phyloP scores from a whole-genome alignment of 1,140 invertebrate species.

The Temnothorax longispinosus region DNA sequence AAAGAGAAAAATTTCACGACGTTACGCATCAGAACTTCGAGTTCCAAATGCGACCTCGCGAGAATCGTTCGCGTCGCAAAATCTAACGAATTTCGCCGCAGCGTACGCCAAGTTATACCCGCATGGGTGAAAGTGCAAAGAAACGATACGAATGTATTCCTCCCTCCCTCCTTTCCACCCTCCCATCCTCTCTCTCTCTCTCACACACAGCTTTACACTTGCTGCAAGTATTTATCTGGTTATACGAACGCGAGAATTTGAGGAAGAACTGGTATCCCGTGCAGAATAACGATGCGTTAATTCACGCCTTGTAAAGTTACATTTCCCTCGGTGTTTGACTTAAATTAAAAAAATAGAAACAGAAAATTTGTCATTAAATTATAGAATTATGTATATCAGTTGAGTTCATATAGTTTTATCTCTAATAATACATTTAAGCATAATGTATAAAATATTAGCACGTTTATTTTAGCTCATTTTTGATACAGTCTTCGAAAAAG shows the following conservation, averaged over 20 bases:
- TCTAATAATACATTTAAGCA: not conserved
- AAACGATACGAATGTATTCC: slow-evolving; percentile 27
- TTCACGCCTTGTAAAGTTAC: slow-evolving; percentile 18
- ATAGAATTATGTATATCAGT: not conserved
- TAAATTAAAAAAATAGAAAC: slow-evolving; percentile 8
- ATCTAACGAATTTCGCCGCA: slow-evolving; percentile 45
- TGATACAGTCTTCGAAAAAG: not conserved
- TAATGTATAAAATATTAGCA: not conserved
- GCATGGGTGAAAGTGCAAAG: slow-evolving; percentile 34
- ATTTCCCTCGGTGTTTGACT: not conserved
- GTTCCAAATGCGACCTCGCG: slow-evolving; percentile 34
- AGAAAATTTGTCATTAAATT: not conserved
- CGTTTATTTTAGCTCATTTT: not conserved
- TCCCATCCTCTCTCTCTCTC: no score
- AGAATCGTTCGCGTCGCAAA: slow-evolving; percentile 38
- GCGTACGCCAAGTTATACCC: slow-evolving; percentile 18
- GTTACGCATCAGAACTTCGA: slow-evolving; percentile 33
- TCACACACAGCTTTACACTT: not conserved
- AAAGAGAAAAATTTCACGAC: slow-evolving; percentile 6
- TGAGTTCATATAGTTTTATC: not conserved
- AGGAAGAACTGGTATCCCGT: slow-evolving; percentile 22
- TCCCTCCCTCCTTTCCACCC: no score
- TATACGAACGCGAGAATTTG: slow-evolving; percentile 24
- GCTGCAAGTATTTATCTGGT: slow-evolving; percentile 43
- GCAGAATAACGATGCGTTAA: slow-evolving; percentile 16